Conservation (phyloP, 1,140 invertebrate species). For the Ceratosolen fusciceps region DNA sequence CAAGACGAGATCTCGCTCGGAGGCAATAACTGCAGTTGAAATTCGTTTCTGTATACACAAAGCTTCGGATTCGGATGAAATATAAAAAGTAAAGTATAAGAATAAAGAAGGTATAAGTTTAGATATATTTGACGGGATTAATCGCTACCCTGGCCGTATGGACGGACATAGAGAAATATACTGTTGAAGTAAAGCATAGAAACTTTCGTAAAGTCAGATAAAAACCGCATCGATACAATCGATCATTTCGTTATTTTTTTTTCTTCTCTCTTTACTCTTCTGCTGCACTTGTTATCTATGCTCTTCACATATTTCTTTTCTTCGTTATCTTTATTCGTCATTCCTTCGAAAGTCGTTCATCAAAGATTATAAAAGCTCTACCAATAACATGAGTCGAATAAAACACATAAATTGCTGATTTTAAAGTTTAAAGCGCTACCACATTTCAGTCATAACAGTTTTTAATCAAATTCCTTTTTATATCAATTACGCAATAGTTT, state of each 20-base stretch:
- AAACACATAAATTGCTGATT: no score
- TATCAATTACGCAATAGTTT: no score
- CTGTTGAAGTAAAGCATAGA: not conserved
- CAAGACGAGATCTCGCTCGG: no score
- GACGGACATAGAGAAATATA: not conserved
- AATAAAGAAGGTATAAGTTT: no score
- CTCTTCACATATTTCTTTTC: not conserved
- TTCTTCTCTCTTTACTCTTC: slow-evolving; percentile 1
- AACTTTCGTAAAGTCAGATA: slow-evolving; percentile 23
- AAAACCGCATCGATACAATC: slow-evolving; percentile 14
- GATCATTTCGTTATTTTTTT: slow-evolving; percentile 30
- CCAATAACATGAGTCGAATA: no score
- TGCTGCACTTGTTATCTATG: not conserved
- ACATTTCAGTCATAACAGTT: no score
- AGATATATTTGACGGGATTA: not conserved
- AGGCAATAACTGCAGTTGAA: no score
- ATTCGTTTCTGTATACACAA: no score
- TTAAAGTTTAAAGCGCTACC: no score
- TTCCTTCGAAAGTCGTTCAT: not conserved
- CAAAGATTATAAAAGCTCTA: not conserved
- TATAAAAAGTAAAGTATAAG: no score
- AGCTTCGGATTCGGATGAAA: no score
- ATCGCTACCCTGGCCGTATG: not conserved
- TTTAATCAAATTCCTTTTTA: no score
- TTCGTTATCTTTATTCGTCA: not conserved